These are phyloP conservation scores for Tipula lateralis DNA, from an alignment of 2,888 invertebrate genomes.

Conservation along the genomic window DNA sequence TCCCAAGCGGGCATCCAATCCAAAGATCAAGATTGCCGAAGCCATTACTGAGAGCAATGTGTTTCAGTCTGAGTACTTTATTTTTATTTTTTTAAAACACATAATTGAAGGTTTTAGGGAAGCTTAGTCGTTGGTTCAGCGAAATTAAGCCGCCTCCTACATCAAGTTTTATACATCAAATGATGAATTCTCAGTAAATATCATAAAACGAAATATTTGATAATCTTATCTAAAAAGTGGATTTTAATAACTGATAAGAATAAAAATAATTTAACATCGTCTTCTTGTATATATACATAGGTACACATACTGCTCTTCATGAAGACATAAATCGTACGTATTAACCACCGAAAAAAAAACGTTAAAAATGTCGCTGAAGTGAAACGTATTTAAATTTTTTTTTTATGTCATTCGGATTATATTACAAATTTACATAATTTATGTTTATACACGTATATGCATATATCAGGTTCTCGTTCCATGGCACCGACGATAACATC, in stretches of 20 bases:
- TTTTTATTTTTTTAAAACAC: no score
- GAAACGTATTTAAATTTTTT: background rate
- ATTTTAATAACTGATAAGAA: background rate
- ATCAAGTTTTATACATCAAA: no score
- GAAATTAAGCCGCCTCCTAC: no score
- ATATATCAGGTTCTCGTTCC: background rate
- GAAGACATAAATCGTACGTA: background rate
- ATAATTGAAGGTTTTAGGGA: no score
- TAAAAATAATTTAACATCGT: background rate
- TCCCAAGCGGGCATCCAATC: no score
- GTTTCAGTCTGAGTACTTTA: no score
- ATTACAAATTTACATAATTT: background rate
- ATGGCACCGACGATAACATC: background rate
- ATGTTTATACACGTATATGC: background rate
- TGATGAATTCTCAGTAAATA: no score
- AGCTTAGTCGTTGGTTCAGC: no score
- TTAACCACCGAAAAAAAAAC: background rate
- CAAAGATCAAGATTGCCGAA: no score
- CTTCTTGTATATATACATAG: no score
- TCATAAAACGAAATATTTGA: background rate
- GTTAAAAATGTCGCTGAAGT: background rate
- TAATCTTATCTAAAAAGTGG: background rate
- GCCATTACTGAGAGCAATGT: no score
- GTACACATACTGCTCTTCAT: background rate
- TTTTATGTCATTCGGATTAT: background rate